Conservation (phyloP, 1,140 invertebrate genomes). For the Protaetia brevitarsis region DNA sequence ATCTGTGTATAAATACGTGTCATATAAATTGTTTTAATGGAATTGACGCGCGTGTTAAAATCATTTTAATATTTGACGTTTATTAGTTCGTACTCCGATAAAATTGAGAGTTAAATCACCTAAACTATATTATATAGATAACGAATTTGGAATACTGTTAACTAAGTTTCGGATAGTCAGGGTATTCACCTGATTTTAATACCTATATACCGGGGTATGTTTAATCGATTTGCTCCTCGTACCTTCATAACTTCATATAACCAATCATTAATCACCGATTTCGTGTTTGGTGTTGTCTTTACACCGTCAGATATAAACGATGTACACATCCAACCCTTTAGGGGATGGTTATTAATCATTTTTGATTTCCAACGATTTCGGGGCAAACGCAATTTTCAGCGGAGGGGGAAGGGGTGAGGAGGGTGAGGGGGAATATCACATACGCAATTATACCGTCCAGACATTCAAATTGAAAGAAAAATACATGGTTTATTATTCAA, state of each 20-base stretch:
- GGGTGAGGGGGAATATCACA: no score
- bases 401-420: no score
- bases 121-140: no score
- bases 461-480: background rate
- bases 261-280: slow-evolving; percentile 3
- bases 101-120: no score
- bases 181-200: background rate
- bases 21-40: no score
- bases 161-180: no score
- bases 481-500: background rate
- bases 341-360: background rate
- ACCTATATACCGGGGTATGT: background rate
- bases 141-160: no score
- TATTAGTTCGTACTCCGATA: no score
- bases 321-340: background rate
- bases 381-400: no score
- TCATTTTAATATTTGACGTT: no score
- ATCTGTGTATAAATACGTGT: no score
- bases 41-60: no score
- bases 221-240: background rate
- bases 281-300: background rate
- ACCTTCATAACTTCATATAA: background rate
- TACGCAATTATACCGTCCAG: background rate
- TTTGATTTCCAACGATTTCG: background rate
- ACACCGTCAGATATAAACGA: background rate